These are phyloP conservation scores for Copidosoma aretas DNA, from an alignment of 2,888 invertebrate species.

Conservation along the genomic window DNA sequence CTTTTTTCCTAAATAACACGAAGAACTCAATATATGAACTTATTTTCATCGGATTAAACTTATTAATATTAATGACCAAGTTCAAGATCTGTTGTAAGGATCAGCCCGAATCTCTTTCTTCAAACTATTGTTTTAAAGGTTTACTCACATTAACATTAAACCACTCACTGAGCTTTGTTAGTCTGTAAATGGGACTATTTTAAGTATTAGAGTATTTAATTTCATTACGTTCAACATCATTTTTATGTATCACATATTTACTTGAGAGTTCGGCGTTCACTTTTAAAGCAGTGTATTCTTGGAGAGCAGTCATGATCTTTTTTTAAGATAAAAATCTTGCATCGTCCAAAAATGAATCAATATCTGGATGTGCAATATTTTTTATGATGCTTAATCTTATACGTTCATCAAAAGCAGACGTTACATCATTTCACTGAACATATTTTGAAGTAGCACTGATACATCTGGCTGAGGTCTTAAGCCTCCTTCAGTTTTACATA, in stretches of 20 bases:
- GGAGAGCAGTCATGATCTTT: background rate
- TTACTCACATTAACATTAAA: background rate
- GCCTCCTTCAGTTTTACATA: no score
- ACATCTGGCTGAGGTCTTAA: background rate
- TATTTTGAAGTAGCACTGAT: background rate
- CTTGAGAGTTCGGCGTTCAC: background rate
- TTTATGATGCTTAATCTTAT: background rate
- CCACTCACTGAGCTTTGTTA: background rate
- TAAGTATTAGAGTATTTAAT: background rate
- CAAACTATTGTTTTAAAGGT: background rate
- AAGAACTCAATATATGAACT: no score
- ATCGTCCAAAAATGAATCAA: background rate
- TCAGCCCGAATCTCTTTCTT: no score
- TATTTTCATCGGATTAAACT: no score
- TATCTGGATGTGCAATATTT: background rate
- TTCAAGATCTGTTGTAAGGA: no score
- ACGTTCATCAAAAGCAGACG: background rate
- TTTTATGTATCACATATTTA: background rate
- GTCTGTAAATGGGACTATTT: background rate
- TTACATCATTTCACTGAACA: background rate
- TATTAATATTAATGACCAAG: background rate
- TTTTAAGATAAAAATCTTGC: background rate
- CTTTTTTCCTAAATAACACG: no score
- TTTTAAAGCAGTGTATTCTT: background rate
- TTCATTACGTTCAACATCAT: background rate